Evolutionary conservation across 2,113 vertebrate genomes (phyloP).

Genomic region (Rhinolophus ferrumequinum): DNA sequence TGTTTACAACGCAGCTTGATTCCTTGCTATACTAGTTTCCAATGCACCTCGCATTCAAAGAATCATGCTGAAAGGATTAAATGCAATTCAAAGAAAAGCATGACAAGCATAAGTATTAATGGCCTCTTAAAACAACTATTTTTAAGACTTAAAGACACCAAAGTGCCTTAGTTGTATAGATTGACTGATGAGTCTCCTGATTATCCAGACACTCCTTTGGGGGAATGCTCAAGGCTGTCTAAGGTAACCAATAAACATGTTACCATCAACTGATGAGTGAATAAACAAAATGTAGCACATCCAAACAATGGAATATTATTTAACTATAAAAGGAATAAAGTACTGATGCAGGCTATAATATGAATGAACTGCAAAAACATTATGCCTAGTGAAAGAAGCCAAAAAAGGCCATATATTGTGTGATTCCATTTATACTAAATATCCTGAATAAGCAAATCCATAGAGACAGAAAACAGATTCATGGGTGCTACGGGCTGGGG

Average conservation of each 20-base stretch:
- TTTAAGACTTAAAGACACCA: not conserved
- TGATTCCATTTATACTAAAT: not conserved
- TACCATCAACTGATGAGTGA: not conserved
- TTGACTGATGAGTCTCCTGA: not conserved
- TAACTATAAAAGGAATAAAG: not conserved
- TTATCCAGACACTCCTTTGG: not conserved
- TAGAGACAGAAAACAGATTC: not conserved
- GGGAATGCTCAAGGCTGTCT: not conserved
- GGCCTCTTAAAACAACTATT: not conserved
- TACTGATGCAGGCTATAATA: not conserved
- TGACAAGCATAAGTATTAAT: not conserved
- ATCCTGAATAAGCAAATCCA: not conserved
- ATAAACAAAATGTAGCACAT: not conserved
- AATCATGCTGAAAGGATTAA: not conserved
- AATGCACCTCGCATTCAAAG: not conserved
- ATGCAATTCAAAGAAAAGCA: not conserved
- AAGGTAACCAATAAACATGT: not conserved
- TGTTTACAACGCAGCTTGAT: not conserved
- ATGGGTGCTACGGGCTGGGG: not conserved
- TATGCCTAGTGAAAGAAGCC: not conserved
- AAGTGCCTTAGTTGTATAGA: not conserved
- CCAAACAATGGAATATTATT: not conserved
- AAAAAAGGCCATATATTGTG: not conserved
- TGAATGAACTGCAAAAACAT: not conserved
- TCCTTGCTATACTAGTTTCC: not conserved